Evolutionary conservation across 1,140 invertebrate species (phyloP).

Genomic region (Drosophila navojoa): DNA sequence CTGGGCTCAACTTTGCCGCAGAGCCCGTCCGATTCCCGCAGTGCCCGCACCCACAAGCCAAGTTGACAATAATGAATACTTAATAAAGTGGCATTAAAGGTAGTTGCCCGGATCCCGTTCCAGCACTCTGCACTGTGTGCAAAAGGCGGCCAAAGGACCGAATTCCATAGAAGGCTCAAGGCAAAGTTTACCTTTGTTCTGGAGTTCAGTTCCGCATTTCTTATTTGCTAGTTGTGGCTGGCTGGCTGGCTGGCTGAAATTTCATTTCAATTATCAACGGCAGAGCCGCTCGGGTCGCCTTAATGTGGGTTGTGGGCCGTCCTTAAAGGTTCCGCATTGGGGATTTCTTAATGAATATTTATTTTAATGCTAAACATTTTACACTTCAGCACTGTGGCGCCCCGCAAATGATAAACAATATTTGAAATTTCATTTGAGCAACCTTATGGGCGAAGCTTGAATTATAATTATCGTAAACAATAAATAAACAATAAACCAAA

Average conservation of each 20-base stretch:
- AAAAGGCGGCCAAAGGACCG: conserved; percentile 45
- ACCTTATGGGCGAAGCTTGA: too few species aligned
- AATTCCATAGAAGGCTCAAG: conserved; percentile 48
- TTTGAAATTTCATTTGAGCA: neutral
- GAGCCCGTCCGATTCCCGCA: neutral
- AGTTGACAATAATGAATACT: conserved; percentile 79
- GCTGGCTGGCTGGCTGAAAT: conserved; percentile 36
- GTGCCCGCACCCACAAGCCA: conserved; percentile 36
- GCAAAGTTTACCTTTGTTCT: conserved; percentile 72
- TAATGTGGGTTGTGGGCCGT: conserved; percentile 51
- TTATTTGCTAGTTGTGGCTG: conserved; percentile 31
- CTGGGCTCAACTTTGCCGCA: neutral
- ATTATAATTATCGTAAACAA: too few species aligned
- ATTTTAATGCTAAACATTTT: conserved; percentile 6
- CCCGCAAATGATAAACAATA: neutral
- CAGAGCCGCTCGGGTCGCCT: conserved; percentile 43
- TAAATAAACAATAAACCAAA: too few species aligned
- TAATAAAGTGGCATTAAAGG: conserved; percentile 74
- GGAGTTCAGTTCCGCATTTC: conserved; percentile 1
- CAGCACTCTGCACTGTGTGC: conserved; percentile 23
- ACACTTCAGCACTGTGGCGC: neutral
- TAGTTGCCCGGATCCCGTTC: conserved; percentile 42
- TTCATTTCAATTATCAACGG: conserved; percentile 76
- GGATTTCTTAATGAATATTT: conserved; percentile 24
- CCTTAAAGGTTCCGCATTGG: conserved; percentile 19